Percentiles rank a stretch among this genome's conserved stretches.
These are phyloP conservation scores for Hiodon tergisus DNA, from an alignment of 2,113 vertebrate species.

Conservation along the genomic window DNA sequence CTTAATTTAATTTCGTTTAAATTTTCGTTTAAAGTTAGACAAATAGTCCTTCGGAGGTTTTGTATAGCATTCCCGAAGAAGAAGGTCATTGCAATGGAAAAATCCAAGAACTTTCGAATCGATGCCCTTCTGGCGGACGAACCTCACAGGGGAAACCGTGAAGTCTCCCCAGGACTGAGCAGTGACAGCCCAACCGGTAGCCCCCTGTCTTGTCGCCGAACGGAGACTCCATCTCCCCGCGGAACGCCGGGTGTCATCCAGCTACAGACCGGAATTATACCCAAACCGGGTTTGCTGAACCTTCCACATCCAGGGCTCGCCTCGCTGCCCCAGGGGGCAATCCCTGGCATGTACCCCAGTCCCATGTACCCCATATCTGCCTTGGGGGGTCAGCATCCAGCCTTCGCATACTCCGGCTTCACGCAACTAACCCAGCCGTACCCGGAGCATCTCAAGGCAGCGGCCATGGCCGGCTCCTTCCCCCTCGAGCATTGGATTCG, in stretches of 20 bases:
- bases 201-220: constrained; percentile 40
- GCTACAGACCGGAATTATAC: constrained; percentile 39
- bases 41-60: too few species aligned
- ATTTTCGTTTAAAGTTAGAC: too few species aligned
- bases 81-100: constrained; percentile 51
- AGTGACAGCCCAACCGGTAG: constrained; percentile 38
- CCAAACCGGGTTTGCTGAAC: constrained; percentile 51
- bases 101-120: constrained; percentile 72
- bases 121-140: constrained; percentile 69
- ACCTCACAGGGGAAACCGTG: constrained; percentile 39
- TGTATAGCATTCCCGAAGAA: not conserved
- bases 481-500: constrained; percentile 71
- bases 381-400: constrained; percentile 56
- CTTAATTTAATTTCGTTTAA: too few species aligned
- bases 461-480: constrained; percentile 43
- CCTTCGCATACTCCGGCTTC: constrained; percentile 56
- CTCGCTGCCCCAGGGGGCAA: constrained; percentile 48
- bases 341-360: constrained; percentile 54
- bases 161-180: constrained; percentile 38
- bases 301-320: constrained; percentile 50
- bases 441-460: constrained; percentile 67
- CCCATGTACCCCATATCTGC: constrained; percentile 59
- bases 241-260: constrained; percentile 27
- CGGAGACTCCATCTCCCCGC: constrained; percentile 54
- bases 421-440: constrained; percentile 58